Percentiles rank a stretch among this genome's conserved stretches.
Conservation (phyloP, 1,140 invertebrate genomes). For the Vanessa atalanta region DNA sequence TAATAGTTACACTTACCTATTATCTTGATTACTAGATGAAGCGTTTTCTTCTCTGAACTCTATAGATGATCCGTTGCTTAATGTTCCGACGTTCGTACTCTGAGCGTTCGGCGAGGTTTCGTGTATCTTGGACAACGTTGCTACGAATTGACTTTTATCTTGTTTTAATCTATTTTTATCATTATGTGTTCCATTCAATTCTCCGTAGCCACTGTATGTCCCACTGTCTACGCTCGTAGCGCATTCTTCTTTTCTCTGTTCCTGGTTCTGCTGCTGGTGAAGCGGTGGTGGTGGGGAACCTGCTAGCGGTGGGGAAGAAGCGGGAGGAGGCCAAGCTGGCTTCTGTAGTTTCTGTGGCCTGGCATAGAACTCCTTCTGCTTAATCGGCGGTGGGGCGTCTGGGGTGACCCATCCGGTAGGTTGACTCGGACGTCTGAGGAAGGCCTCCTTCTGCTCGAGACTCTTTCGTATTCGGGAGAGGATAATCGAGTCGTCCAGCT, state of each 20-base stretch:
- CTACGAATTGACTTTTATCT: slow-evolving; percentile 81
- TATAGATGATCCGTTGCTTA: slow-evolving; percentile 61
- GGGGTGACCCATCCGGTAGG: slow-evolving; percentile 83
- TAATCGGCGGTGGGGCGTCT: slow-evolving; percentile 73
- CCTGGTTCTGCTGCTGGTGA: slow-evolving; percentile 47
- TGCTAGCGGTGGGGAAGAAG: slow-evolving; percentile 63
- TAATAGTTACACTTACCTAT: slow-evolving; percentile 54
- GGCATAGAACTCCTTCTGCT: slow-evolving; percentile 88
- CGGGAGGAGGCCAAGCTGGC: slow-evolving; percentile 86
- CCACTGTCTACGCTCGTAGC: slow-evolving; percentile 74
- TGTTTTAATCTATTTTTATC: slow-evolving; percentile 72
- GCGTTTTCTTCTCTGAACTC: slow-evolving; percentile 57
- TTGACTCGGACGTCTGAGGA: slow-evolving; percentile 87
- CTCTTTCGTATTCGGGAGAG: slow-evolving; percentile 89
- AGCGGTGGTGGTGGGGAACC: slow-evolving; percentile 64
- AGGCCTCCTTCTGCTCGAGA: slow-evolving; percentile 93
- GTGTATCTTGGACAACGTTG: slow-evolving; percentile 84
- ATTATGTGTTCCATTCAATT: slow-evolving; percentile 66
- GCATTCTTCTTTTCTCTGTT: slow-evolving; percentile 68
- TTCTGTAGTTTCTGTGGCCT: slow-evolving; percentile 88
- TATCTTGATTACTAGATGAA: slow-evolving; percentile 66
- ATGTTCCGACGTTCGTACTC: slow-evolving; percentile 66
- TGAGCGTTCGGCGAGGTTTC: slow-evolving; percentile 81
- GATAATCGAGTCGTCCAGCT: slow-evolving; percentile 85
- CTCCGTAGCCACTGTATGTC: slow-evolving; percentile 71